phyloP scores from a whole-genome alignment of 2,113 vertebrate species.

The Crotalus helleri region DNA sequence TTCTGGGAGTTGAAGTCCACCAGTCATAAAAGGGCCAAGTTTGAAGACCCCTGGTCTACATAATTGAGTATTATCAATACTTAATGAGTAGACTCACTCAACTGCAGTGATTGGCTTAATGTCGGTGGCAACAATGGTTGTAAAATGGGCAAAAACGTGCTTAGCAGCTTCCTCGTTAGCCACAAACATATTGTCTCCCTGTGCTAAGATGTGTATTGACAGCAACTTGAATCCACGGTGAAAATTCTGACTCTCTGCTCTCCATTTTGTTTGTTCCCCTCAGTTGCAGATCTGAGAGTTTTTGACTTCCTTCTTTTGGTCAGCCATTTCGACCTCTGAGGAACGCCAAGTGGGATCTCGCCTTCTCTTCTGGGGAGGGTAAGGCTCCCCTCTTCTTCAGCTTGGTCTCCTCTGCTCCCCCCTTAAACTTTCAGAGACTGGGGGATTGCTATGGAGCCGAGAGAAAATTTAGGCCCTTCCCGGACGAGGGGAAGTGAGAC shows the following conservation, averaged over 20 bases:
- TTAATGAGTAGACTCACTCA: no score
- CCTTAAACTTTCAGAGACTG: slow-evolving; percentile 49
- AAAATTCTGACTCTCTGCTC: slow-evolving; percentile 24
- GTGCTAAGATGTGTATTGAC: neutral
- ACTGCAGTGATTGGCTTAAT: no score
- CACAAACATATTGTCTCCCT: neutral
- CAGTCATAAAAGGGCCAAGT: no score
- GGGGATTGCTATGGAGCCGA: slow-evolving; percentile 87
- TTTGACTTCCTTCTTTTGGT: slow-evolving; percentile 61
- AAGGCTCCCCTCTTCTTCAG: slow-evolving; percentile 6
- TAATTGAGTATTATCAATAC: no score
- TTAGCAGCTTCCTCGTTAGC: neutral
- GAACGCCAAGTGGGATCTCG: slow-evolving; percentile 38
- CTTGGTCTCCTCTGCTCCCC: slow-evolving; percentile 13
- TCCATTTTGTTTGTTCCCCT: slow-evolving; percentile 45
- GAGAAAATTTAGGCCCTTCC: slow-evolving; percentile 82
- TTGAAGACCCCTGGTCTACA: no score
- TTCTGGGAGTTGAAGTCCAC: no score
- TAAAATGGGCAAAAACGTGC: neutral
- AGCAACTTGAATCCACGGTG: fast-evolving
- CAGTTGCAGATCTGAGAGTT: slow-evolving; percentile 70
- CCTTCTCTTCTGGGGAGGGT: slow-evolving; percentile 35
- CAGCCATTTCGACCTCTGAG: slow-evolving; percentile 52
- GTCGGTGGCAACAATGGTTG: neutral
- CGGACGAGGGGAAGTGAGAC: slow-evolving; percentile 85